Conservation (phyloP, 1,140 invertebrate species). For the Aradophagus sp. region DNA sequence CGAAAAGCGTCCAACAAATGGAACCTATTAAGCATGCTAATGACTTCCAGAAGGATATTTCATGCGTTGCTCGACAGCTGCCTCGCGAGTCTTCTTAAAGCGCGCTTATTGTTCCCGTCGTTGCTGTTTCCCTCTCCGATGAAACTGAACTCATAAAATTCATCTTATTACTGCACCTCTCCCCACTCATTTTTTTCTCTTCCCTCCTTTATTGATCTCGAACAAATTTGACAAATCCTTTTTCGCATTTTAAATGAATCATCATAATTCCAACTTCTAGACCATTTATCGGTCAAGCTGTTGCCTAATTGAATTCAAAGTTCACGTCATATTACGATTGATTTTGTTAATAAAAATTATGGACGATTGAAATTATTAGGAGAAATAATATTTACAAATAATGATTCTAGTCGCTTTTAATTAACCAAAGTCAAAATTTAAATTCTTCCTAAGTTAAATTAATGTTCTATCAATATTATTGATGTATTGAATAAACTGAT, state of each 20-base stretch:
- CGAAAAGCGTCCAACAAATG: slow-evolving; percentile 35
- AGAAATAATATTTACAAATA: too few relatives aligned
- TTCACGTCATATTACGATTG: slow-evolving; percentile 1
- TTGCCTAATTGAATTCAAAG: slow-evolving; percentile 15
- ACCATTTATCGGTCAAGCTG: too few relatives aligned
- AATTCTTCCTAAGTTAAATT: too few relatives aligned
- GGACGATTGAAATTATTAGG: too few relatives aligned
- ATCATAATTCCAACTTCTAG: too few relatives aligned
- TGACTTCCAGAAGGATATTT: slow-evolving; percentile 41
- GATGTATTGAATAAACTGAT: too few relatives aligned
- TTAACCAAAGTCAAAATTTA: too few relatives aligned
- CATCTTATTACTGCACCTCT: slow-evolving; percentile 6
- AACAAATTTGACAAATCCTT: slow-evolving; percentile 9
- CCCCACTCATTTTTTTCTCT: slow-evolving; percentile 4
- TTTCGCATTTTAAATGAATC: neutral
- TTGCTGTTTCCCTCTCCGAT: slow-evolving; percentile 1
- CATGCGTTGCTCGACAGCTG: slow-evolving; percentile 20
- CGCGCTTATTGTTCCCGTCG: slow-evolving; percentile 26
- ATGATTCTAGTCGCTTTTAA: too few relatives aligned
- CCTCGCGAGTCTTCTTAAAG: slow-evolving; percentile 18
- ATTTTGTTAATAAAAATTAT: slow-evolving; percentile 8
- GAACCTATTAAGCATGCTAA: slow-evolving; percentile 42
- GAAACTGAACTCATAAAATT: slow-evolving; percentile 36
- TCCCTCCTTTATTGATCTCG: neutral
- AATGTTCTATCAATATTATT: too few relatives aligned